phyloP scores from a whole-genome alignment of 2,888 invertebrate genomes.

The Balanococcus diminutus region DNA sequence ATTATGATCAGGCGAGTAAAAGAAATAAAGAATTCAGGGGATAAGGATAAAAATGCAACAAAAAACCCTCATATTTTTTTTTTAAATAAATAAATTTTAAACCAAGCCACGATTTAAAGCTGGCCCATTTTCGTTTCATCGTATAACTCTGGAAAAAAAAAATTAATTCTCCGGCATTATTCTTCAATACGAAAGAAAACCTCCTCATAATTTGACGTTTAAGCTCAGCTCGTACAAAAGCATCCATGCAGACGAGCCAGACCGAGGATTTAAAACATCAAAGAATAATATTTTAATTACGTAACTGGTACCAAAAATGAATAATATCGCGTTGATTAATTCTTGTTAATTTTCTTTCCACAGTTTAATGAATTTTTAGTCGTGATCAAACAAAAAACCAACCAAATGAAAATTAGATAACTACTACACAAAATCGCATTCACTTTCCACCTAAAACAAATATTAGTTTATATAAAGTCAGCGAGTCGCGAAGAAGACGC shows the following conservation, averaged over 20 bases:
- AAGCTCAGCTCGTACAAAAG: too few species aligned
- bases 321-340: conserved; percentile 40
- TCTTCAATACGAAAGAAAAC: too few species aligned
- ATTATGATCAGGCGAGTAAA: background rate
- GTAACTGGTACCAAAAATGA: conserved; percentile 13
- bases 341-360: conserved; percentile 39
- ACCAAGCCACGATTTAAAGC: too few species aligned
- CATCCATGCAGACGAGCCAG: background rate
- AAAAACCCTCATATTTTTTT: too few species aligned
- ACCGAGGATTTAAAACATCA: background rate
- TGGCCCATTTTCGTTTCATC: too few species aligned
- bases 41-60: too few species aligned
- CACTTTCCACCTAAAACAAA: background rate
- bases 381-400: conserved; percentile 37
- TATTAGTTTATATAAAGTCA: conserved; percentile 38
- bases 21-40: too few species aligned
- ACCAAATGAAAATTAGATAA: conserved; percentile 38
- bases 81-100: too few species aligned
- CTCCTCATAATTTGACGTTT: too few species aligned
- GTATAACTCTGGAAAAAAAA: too few species aligned
- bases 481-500: background rate
- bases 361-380: conserved; percentile 41
- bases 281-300: conserved; percentile 43
- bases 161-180: too few species aligned
- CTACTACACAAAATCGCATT: conserved; percentile 26